Conservation (phyloP, 2,113 vertebrate species). For the Typhlomys cinereus region DNA sequence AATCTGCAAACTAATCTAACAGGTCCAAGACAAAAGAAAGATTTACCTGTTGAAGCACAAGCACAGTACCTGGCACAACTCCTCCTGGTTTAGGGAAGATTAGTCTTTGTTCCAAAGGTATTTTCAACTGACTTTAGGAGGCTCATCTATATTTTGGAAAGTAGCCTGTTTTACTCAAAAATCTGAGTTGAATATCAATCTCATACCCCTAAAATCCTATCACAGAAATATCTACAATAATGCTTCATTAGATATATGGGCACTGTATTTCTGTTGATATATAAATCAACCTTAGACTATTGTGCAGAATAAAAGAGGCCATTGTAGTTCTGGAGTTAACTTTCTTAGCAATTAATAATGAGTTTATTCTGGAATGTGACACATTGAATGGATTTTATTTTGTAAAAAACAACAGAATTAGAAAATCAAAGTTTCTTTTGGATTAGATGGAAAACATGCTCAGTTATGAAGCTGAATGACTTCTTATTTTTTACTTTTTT, state of each 20-base stretch:
- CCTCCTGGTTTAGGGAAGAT: not conserved
- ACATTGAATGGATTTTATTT: not conserved
- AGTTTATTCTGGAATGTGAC: not conserved
- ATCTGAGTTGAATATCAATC: not conserved
- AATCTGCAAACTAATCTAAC: not conserved
- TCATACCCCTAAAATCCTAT: not conserved
- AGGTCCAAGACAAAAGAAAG: not conserved
- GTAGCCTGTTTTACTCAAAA: not conserved
- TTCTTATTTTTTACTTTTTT: constrained; percentile 39
- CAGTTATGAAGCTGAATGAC: not conserved
- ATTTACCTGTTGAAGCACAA: not conserved
- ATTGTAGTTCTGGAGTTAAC: not conserved
- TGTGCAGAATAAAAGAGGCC: not conserved
- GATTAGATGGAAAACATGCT: not conserved
- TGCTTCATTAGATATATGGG: not conserved
- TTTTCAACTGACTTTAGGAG: not conserved
- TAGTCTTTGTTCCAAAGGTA: not conserved
- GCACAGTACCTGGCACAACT: not conserved
- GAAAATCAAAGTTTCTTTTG: constrained; percentile 18
- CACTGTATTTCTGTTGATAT: not conserved
- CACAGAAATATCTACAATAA: not conserved
- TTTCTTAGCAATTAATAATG: not conserved
- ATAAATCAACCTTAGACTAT: not conserved
- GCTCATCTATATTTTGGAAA: not conserved
- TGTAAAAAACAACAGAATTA: not conserved